phyloP scores from a whole-genome alignment of 2,113 vertebrate genomes.

The Clarias magur region DNA sequence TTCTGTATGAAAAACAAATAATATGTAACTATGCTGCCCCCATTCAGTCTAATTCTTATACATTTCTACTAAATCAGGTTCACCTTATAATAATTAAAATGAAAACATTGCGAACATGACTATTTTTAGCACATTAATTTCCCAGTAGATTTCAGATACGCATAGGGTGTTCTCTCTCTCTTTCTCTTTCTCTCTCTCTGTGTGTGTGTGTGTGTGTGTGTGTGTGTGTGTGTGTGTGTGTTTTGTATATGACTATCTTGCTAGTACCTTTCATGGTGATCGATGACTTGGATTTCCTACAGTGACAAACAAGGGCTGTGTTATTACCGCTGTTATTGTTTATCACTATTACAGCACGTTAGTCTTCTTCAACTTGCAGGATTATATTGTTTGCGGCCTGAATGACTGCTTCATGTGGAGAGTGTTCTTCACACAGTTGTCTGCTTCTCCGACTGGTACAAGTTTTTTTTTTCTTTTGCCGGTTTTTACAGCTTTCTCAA shows the following conservation, averaged over 20 bases:
- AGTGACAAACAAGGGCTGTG: background rate
- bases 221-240: background rate
- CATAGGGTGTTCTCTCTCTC: background rate
- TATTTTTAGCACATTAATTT: constrained; percentile 17
- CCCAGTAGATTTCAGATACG: constrained; percentile 2
- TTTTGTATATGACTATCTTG: background rate
- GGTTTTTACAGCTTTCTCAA: too few species aligned
- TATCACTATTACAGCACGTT: background rate
- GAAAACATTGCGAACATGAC: background rate
- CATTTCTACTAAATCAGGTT: background rate
- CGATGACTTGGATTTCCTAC: background rate
- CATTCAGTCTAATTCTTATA: background rate
- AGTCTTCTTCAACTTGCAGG: background rate
- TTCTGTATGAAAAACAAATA: background rate
- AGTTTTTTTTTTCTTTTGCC: background rate
- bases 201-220: background rate
- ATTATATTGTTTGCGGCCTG: constrained; percentile 1
- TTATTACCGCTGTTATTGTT: constrained; percentile 13
- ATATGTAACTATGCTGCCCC: background rate
- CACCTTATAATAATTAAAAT: background rate
- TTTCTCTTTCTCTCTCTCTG: background rate
- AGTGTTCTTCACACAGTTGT: background rate
- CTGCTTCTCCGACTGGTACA: background rate
- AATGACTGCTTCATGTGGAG: background rate
- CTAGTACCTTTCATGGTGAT: background rate